Base-by-base conservation (phyloP, 2,113 vertebrate species). In the Pelobates fuscus region DNA sequence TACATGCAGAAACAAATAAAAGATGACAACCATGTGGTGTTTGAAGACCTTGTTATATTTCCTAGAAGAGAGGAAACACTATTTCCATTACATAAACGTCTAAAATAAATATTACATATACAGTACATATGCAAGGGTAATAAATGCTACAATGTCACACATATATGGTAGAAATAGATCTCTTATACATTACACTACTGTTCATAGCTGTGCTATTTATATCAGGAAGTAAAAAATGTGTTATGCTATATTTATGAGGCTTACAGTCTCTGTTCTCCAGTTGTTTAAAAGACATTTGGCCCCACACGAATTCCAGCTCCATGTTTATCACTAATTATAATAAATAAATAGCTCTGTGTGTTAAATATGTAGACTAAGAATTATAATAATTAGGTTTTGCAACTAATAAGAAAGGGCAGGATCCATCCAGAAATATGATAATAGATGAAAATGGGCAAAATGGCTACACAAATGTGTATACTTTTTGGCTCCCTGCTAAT, bases 1-100 rank as follows among this genome's bases (percentile, higher is more conserved):
- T 71, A 59, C 59, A 65, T 66, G 62, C 74, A n/a, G n/a, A n/a
- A n/a, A n/a, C n/a, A 74, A 79, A 78, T 58, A 79, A 79, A 84
- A 73, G 80, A 44, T 65, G 76, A 75, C 70, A 66, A 78, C 67
- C 61, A 65, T 84, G 67, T 52, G 77, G 70, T 83, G 86, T 80
- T 76, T 86, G 70, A 77, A 84, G 37, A 84, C 68, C 14, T 29
- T 79, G 61, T 2, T 82, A 29, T 43, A n/a, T 63, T 65, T 79
- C 78, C 67, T 18, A 67, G 20, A 41, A 76, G 72, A 67, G 26
- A 61, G 63, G 63, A 76, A 76, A 49, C 55, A 59, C 30, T 67
- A 60, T 32, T 76, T 76, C 41, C 64, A 70, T 70, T 76, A 76
- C 57, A 76, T 20, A 60, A 59, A 60, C 26, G 44, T 55, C 55